phyloP scores from a whole-genome alignment of 2,888 invertebrate species.

The Eilema depressum region DNA sequence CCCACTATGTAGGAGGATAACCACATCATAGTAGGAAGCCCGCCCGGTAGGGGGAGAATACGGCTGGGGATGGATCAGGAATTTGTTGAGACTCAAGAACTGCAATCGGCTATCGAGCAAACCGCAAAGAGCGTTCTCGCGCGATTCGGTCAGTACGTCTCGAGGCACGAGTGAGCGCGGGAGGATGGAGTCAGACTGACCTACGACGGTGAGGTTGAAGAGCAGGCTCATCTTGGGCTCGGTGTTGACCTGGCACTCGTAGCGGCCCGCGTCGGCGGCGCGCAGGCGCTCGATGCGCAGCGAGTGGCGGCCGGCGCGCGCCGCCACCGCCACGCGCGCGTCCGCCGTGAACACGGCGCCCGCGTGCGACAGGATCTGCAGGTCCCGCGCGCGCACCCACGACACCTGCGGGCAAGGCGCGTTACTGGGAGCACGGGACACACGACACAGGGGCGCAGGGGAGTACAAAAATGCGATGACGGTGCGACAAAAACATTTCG shows the following conservation, averaged over 20 bases:
- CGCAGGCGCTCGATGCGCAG: slow-evolving; percentile 88
- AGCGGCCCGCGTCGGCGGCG: slow-evolving; percentile 88
- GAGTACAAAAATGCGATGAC: slow-evolving; percentile 35
- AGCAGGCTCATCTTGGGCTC: slow-evolving; percentile 91
- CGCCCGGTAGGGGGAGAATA: too few relatives aligned
- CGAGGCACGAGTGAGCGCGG: too few relatives aligned
- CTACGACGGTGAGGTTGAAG: slow-evolving; percentile 88
- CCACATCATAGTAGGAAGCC: too few relatives aligned
- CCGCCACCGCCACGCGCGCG: slow-evolving; percentile 86
- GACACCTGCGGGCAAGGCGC: slow-evolving; percentile 86
- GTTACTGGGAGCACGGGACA: too few relatives aligned
- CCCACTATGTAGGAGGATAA: background rate
- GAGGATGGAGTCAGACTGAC: slow-evolving; percentile 67
- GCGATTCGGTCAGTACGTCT: too few relatives aligned
- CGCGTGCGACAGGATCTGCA: slow-evolving; percentile 90
- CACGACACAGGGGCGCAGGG: too few relatives aligned
- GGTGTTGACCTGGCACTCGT: slow-evolving; percentile 92
- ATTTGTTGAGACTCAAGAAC: too few relatives aligned
- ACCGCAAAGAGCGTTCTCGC: too few relatives aligned
- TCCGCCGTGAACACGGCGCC: slow-evolving; percentile 90
- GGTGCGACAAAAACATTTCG: slow-evolving; percentile 47
- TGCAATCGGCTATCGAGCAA: too few relatives aligned
- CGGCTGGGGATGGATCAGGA: too few relatives aligned
- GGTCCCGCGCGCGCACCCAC: slow-evolving; percentile 90
- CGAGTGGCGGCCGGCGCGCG: slow-evolving; percentile 85